Percentiles rank a stretch among this genome's conserved stretches.
phyloP scores from a whole-genome alignment of 2,113 vertebrate species.

The Meleagris gallopavo region DNA sequence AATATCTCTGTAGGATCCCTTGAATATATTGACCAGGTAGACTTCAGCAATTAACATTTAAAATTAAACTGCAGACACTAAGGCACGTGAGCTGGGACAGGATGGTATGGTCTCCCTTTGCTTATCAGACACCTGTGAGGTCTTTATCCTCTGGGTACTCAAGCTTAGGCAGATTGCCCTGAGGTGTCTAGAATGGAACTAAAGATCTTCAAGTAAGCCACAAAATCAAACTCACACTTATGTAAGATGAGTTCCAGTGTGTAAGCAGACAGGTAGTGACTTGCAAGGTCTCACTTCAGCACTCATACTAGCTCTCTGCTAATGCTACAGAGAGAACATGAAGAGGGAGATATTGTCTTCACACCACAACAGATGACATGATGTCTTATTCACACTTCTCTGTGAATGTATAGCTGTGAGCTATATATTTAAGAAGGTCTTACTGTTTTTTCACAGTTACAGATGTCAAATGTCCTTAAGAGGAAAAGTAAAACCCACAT shows the following conservation, averaged over 20 bases:
- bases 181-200: not conserved
- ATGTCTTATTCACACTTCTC: not conserved
- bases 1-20: not conserved
- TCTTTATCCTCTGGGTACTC: too few relatives aligned
- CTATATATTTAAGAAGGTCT: rapidly evolving
- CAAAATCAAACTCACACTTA: not conserved
- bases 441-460: not conserved
- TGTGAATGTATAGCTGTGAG: too few relatives aligned
- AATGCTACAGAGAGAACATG: not conserved
- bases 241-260: not conserved
- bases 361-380: not conserved
- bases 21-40: not conserved
- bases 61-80: not conserved
- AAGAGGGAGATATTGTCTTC: not conserved
- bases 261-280: not conserved
- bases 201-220: rapidly evolving
- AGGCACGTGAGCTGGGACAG: not conserved
- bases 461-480: not conserved
- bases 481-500: conserved; percentile 67
- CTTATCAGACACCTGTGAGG: not conserved
- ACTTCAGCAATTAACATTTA: not conserved
- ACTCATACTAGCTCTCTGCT: not conserved
- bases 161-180: too few relatives aligned
- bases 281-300: not conserved
- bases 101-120: not conserved